These are phyloP conservation scores for Myiozetetes cayanensis DNA, from an alignment of 2,113 vertebrate genomes.

Conservation along the genomic window DNA sequence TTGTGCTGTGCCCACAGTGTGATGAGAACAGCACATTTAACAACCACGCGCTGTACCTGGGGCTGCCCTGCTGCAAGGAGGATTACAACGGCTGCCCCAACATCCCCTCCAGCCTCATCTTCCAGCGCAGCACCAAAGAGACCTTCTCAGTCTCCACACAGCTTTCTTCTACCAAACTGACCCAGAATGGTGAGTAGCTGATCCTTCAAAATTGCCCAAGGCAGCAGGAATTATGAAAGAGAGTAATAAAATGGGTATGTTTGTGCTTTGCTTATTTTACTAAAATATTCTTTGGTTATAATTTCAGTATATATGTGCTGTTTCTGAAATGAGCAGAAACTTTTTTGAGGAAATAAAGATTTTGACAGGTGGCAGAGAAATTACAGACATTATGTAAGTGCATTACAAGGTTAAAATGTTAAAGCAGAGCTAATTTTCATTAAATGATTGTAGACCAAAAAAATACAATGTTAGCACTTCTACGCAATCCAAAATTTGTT, in stretches of 20 bases:
- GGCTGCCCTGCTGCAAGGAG: slow-evolving; percentile 93
- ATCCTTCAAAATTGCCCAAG: background rate
- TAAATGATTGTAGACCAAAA: background rate
- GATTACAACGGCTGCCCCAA: slow-evolving; percentile 92
- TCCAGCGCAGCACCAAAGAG: slow-evolving; percentile 95
- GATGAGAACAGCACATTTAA: slow-evolving; percentile 95
- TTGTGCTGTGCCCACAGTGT: slow-evolving; percentile 75
- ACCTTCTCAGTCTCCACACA: slow-evolving; percentile 92
- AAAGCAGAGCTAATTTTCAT: background rate
- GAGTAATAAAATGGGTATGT: background rate
- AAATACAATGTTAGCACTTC: background rate
- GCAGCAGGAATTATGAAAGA: background rate
- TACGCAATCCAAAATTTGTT: background rate
- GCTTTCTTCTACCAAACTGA: slow-evolving; percentile 95
- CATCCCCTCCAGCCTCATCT: slow-evolving; percentile 90
- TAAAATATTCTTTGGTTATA: background rate
- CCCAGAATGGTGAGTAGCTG: slow-evolving; percentile 86
- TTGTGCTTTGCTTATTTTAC: background rate
- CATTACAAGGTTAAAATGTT: background rate
- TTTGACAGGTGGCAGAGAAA: background rate
- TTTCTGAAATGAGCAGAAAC: background rate
- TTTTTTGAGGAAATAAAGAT: background rate
- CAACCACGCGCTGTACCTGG: slow-evolving; percentile 94
- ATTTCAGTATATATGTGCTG: background rate
- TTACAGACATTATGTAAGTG: background rate